Evolutionary conservation across 1,140 invertebrate species (phyloP), one percentile per base, ranked within the genome.

Genomic region (Hyles vespertilio): DNA sequence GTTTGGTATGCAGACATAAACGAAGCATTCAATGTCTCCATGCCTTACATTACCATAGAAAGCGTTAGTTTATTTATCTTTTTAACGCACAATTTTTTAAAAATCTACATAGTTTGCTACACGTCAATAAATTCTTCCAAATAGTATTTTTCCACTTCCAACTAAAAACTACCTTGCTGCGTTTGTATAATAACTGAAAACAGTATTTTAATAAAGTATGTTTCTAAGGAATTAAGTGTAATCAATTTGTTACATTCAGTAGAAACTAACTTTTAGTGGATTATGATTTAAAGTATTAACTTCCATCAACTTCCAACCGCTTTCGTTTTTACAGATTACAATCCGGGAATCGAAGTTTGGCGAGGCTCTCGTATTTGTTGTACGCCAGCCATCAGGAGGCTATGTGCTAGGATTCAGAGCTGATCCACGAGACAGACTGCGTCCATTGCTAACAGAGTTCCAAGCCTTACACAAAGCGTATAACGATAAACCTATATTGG

Each of bases 1-100:
- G 97, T 99, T 1, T 99, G 98, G 98, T 98, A 95, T 88, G 98
- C 98, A 2, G 96, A 98, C 72, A 94, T 98, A 77, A 99, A 99
- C 88, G 95, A 98, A 81, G 93, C 95, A 1, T 99, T 99, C 81
- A 99, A 99, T 84, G 95, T 99, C 22, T 99, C 97, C 46, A 93
- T 99, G 75, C 98, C 98, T 0, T 99, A 98, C 84, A 91, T 99
- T 67, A 97, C 98, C 84, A 95, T 99, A 65, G 91, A 92, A 49
- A 93, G 89, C 60, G 96, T 98, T 89, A 92, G 92, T 92, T 33
- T 58, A 40, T 11, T 3, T 40, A n/a, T 40, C 3, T 34, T 47
- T 6, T 7, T n/a, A 45, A 45, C 1, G 44, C 44, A 45, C n/a
- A 45, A 22, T 22, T 22, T 22, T 22, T 22, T 22, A 22, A 22